Base-by-base conservation (phyloP, 2,113 vertebrate species). In the Cercocebus atys region DNA sequence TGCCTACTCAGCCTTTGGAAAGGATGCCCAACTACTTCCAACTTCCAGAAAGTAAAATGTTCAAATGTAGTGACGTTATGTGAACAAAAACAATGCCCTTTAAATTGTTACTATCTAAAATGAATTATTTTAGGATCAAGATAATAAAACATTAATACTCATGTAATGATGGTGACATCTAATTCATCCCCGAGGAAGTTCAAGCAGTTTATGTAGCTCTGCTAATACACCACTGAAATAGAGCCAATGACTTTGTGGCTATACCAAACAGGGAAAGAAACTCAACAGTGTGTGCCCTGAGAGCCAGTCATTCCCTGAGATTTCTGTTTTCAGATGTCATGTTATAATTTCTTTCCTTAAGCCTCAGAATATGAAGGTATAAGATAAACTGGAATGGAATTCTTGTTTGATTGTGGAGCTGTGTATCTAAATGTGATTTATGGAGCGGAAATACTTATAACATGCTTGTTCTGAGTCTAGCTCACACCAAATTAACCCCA, bases 401-500 rank as follows among this genome's bases (percentile, higher is more conserved):
- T 93, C 4, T 76, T 32, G 11, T 93, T 93, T 93, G 55, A 40
- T 73, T 95, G 73, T 40, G 27, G 73, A 88, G 59, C 18, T 89
- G 47, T 35, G 87, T 96, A 80, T 92, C 68, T 70, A 94, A 72
- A 79, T 88, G 83, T 9, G 86, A 72, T 68, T 92, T 88, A n/a
- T 40, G 40, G 90, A 92, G 78, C 0, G 0, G 50, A 96, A 95
- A 90, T 95, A 43, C 35, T 94, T 97, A 47, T 73, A 68, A 23
- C n/a, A 6, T 79, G 9, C 35, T 57, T 35, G 20, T 13, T 93
- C 3, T 80, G 45, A 85, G 79, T 66, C 90, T 57, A 88, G 3
- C 57, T 79, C 93, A 96, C 32, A 88, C 68, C 43, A 90, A 64
- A 95, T 97, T 94, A 91, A 75, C 66, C 72, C 16, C 70, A 92